A percentile compares a stretch with the other conserved stretches of the same genome.
Conservation (phyloP, 2,888 invertebrate genomes). For the Tinea pellionella region DNA sequence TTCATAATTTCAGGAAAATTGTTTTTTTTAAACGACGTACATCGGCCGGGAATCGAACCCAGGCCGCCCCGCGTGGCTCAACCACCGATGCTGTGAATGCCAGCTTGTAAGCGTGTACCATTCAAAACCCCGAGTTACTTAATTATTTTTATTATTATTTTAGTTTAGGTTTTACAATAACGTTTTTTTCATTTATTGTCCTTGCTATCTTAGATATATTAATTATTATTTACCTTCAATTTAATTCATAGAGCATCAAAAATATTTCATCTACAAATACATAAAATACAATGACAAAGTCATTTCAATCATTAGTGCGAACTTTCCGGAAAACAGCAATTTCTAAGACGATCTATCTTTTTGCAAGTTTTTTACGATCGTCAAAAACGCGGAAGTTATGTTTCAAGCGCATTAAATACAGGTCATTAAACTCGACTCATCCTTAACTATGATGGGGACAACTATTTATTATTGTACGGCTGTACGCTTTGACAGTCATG, state of each 20-base stretch:
- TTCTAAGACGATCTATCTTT: neutral
- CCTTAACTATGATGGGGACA: conserved; percentile 38
- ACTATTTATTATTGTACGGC: conserved; percentile 52
- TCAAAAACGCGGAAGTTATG: conserved; percentile 61
- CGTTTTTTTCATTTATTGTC: too few species aligned
- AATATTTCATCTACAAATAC: neutral
- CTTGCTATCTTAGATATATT: too few species aligned
- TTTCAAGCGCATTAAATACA: conserved; percentile 54
- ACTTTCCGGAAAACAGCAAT: conserved; percentile 30
- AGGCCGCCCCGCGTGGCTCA: too few species aligned
- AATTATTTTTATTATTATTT: too few species aligned
- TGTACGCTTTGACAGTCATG: conserved; percentile 52
- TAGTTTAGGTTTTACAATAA: too few species aligned
- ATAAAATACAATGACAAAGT: neutral
- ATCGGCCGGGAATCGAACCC: too few species aligned
- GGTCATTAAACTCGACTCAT: conserved; percentile 55
- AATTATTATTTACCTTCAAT: too few species aligned
- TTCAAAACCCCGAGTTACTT: too few species aligned
- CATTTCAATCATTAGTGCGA: neutral
- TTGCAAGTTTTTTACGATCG: conserved; percentile 38
- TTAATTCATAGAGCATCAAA: neutral
- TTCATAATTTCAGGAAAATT: too few species aligned
- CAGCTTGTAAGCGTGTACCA: too few species aligned
- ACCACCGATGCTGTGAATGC: too few species aligned
- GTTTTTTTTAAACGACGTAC: too few species aligned